phyloP scores from a whole-genome alignment of 2,797 vertebrate genomes.

The Sebastes matsubarae region DNA sequence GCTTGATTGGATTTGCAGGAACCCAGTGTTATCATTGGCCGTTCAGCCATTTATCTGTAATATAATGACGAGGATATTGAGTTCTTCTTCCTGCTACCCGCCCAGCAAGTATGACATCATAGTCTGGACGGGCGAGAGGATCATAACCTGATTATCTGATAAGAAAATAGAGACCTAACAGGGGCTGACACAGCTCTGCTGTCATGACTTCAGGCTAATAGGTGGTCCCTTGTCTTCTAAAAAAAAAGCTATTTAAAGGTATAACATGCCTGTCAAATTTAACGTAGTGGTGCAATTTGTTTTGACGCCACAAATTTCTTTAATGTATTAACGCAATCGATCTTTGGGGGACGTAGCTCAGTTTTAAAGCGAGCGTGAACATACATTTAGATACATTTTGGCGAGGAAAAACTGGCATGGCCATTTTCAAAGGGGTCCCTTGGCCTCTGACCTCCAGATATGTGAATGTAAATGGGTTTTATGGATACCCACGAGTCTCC shows the following conservation, averaged over 20 bases:
- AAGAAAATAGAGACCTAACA: slow-evolving; percentile 24
- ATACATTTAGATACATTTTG: too few relatives aligned
- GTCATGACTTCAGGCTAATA: not conserved
- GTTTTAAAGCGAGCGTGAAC: too few relatives aligned
- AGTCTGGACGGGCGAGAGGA: slow-evolving; percentile 16
- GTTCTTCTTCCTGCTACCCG: slow-evolving; percentile 11
- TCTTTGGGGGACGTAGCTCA: too few relatives aligned
- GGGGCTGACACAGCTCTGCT: not conserved
- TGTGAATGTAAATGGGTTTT: too few relatives aligned
- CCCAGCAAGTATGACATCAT: slow-evolving; percentile 51
- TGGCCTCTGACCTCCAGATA: too few relatives aligned
- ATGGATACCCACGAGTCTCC: too few relatives aligned
- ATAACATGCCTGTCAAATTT: too few relatives aligned
- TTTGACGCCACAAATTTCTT: too few relatives aligned
- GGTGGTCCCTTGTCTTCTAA: not conserved
- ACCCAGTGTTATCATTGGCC: slow-evolving; percentile 29
- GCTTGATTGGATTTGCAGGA: slow-evolving; percentile 52
- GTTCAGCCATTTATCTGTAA: slow-evolving; percentile 35
- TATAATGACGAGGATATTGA: slow-evolving; percentile 23
- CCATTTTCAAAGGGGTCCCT: too few relatives aligned
- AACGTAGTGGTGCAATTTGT: too few relatives aligned
- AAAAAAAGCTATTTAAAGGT: not conserved
- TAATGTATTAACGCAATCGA: too few relatives aligned
- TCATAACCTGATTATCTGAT: slow-evolving; percentile 51
- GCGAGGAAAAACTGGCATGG: too few relatives aligned